Evolutionary conservation across 2,797 vertebrate species (phyloP).

Genomic region (Trachurus trachurus): DNA sequence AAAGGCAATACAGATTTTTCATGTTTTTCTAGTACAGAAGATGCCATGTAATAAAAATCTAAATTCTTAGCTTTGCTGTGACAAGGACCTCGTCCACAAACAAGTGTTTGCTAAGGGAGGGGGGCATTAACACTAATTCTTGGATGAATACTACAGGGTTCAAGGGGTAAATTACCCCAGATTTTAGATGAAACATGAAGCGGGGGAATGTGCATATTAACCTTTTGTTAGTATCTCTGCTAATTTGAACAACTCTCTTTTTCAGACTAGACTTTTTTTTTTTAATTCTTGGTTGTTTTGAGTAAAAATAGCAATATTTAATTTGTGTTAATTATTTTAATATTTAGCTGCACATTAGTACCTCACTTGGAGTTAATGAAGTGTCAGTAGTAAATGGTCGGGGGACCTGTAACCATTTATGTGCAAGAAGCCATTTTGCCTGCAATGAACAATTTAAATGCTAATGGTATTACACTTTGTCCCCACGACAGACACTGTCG

Average conservation of each 20-base stretch:
- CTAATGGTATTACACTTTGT: neutral
- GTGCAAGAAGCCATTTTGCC: neutral
- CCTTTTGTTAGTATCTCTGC: neutral
- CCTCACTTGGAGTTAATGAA: slow-evolving; percentile 25
- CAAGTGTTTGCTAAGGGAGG: neutral
- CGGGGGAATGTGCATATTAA: neutral
- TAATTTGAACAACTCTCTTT: slow-evolving; percentile 26
- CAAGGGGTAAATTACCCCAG: neutral
- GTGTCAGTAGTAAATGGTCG: neutral
- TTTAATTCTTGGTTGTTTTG: neutral
- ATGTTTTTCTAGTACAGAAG: neutral
- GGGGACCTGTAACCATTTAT: neutral
- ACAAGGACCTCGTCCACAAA: neutral
- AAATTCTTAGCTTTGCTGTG: neutral
- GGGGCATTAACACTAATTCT: neutral
- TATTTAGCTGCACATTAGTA: slow-evolving; percentile 21
- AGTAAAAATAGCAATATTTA: neutral
- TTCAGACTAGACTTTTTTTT: slow-evolving; percentile 10
- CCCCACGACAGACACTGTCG: neutral
- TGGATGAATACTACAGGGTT: neutral
- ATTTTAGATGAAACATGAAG: neutral
- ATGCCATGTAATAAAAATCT: neutral
- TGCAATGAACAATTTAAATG: neutral
- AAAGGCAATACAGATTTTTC: neutral
- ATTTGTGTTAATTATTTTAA: slow-evolving; percentile 29